phyloP scores from a whole-genome alignment of 2,888 invertebrate species.

The Caenorhabditis sp. region DNA sequence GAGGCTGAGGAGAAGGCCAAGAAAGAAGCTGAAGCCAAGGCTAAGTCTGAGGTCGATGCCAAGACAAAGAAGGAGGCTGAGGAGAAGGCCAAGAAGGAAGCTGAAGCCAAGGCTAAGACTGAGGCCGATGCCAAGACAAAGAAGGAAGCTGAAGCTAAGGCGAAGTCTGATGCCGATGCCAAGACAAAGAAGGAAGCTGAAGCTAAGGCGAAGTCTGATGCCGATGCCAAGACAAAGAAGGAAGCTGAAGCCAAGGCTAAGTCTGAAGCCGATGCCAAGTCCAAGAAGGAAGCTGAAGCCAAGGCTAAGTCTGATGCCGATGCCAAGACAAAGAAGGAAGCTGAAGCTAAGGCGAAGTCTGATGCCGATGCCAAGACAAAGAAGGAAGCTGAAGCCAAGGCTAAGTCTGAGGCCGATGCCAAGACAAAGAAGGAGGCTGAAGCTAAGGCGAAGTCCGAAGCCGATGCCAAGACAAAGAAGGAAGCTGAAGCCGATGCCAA shows the following conservation, averaged over 20 bases:
- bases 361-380: conserved; percentile 34
- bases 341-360: conserved; percentile 17
- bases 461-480: conserved; percentile 28
- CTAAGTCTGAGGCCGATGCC: conserved; percentile 36
- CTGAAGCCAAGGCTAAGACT: conserved; percentile 33
- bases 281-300: conserved; percentile 56
- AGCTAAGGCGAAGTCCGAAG: conserved; percentile 33
- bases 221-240: conserved; percentile 40
- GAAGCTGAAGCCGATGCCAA: conserved; percentile 41
- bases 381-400: conserved; percentile 38
- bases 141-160: conserved; percentile 35
- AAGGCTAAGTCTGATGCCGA: conserved; percentile 42
- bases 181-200: conserved; percentile 31
- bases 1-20: conserved; percentile 59
- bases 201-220: conserved; percentile 39
- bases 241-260: conserved; percentile 32
- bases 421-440: conserved; percentile 29
- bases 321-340: conserved; percentile 36
- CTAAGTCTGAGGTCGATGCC: conserved; percentile 43
- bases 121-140: conserved; percentile 37
- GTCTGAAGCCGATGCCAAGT: conserved; percentile 55
- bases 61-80: conserved; percentile 34
- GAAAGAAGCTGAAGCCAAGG: conserved; percentile 41
- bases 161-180: conserved; percentile 40
- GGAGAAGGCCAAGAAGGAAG: conserved; percentile 31